Evolutionary conservation across 2,888 invertebrate species (phyloP).

Genomic region (Helleia helle): DNA sequence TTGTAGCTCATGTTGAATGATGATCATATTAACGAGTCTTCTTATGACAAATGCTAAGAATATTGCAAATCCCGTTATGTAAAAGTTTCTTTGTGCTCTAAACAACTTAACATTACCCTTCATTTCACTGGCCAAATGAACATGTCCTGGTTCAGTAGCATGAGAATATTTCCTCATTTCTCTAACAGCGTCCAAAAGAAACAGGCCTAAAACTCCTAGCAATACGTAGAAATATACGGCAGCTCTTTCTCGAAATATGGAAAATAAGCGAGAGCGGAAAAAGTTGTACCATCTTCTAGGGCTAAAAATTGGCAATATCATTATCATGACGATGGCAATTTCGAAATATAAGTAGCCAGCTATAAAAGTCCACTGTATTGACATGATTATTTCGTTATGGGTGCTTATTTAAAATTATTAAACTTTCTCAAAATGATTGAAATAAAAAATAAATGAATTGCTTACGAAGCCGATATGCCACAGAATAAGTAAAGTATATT

Average conservation of each 20-base stretch:
- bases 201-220: slow-evolving; percentile 73
- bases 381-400: slow-evolving; percentile 64
- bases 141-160: slow-evolving; percentile 41
- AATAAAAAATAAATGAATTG: too few species aligned
- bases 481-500: too few species aligned
- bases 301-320: slow-evolving; percentile 81
- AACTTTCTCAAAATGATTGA: background rate
- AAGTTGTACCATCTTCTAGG: slow-evolving; percentile 83
- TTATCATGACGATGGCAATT: slow-evolving; percentile 75
- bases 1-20: slow-evolving; percentile 75
- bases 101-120: slow-evolving; percentile 81
- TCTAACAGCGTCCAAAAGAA: slow-evolving; percentile 80
- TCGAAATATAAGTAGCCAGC: slow-evolving; percentile 83
- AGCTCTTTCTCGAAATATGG: slow-evolving; percentile 75
- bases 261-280: slow-evolving; percentile 81
- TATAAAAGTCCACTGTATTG: slow-evolving; percentile 85
- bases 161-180: slow-evolving; percentile 81
- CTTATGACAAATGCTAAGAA: slow-evolving; percentile 81
- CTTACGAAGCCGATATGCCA: too few species aligned
- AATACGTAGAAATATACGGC: slow-evolving; percentile 79
- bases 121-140: slow-evolving; percentile 76
- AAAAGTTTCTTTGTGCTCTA: slow-evolving; percentile 85
- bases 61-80: slow-evolving; percentile 85
- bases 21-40: slow-evolving; percentile 76
- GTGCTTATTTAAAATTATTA: background rate